Evolutionary conservation across 2,888 invertebrate species (phyloP), one percentile per base, ranked within the genome.

Genomic region (Sinodicranocentrus sp.): DNA sequence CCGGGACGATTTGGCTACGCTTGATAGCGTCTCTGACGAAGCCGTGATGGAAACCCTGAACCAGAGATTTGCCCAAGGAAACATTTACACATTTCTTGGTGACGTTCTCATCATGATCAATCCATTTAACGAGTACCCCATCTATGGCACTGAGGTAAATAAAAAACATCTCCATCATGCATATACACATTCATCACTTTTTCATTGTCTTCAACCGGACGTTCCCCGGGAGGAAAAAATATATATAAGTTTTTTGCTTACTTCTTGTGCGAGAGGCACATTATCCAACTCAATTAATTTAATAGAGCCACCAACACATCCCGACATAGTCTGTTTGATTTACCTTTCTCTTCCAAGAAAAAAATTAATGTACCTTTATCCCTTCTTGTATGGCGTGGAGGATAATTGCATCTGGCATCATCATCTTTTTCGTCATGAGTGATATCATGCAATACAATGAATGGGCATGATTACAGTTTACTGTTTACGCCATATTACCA

Each of bases 1-100:
- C 89, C 94, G 94, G 0, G 97, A 97, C 91, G 96, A 97, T 91
- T 91, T 97, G 85, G 96, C 96, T 0, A 95, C 95, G 2, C 90
- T 97, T 63, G 95, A 95, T 85, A 91, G 92, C 79, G 91, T 96
- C 2, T 93, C 93, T n/a, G 96, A 96, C 90, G 94, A 95, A 72
- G 91, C 92, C 65, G 92, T 96, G 63, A 90, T 96, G 21, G 92
- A 93, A 48, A 94, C 95, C 89, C 90, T 96, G 33, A 93, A 94
- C 89, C 93, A 93, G 70, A 93, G 96, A 89, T 91, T 94, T 89
- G 91, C 92, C 26, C 92, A 93, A 89, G 95, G 95, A 19, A 92
- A 93, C 78, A 94, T 93, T 87, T 95, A 94, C 87, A 95, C 95
- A 15, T 97, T 95, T 89, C 92, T 96, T 71, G 97, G 96, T 0